These are phyloP conservation scores for Magallana angulata DNA, from an alignment of 1,140 invertebrate genomes.

Conservation along the genomic window DNA sequence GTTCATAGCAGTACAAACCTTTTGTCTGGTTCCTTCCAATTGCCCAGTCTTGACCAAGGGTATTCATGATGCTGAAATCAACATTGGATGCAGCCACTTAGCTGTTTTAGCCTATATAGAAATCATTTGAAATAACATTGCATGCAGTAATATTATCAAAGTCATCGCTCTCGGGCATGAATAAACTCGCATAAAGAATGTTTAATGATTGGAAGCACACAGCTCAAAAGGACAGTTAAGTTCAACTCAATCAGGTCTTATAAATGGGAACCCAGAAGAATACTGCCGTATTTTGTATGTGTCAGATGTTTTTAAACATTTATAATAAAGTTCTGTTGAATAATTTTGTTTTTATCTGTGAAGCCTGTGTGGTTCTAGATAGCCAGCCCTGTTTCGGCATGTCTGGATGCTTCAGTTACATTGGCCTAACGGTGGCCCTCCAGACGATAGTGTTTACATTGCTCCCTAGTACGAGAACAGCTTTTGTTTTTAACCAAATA, in stretches of 20 bases:
- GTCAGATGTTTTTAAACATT: neutral
- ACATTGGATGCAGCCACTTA: neutral
- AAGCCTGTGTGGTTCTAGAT: slow-evolving; percentile 2
- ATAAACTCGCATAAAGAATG: neutral
- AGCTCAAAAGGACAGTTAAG: neutral
- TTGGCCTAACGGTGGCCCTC: neutral
- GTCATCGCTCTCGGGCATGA: neutral
- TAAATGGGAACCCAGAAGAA: neutral
- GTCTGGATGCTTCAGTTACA: slow-evolving; percentile 20
- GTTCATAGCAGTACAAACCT: neutral
- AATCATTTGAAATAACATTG: too few species aligned
- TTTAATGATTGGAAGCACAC: neutral
- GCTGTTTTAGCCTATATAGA: too few species aligned
- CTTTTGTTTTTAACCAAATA: slow-evolving; percentile 33
- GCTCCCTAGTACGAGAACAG: neutral
- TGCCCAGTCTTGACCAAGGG: too few species aligned
- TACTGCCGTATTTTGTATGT: neutral
- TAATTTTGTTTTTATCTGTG: neutral
- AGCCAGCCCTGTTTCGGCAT: neutral
- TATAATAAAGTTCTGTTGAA: neutral
- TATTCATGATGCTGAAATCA: neutral
- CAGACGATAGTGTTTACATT: neutral
- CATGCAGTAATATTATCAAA: neutral
- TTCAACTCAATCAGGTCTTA: neutral
- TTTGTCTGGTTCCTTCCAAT: neutral